Evolutionary conservation across 2,888 invertebrate genomes (phyloP).

Genomic region (Euspilapteryx auroguttella): DNA sequence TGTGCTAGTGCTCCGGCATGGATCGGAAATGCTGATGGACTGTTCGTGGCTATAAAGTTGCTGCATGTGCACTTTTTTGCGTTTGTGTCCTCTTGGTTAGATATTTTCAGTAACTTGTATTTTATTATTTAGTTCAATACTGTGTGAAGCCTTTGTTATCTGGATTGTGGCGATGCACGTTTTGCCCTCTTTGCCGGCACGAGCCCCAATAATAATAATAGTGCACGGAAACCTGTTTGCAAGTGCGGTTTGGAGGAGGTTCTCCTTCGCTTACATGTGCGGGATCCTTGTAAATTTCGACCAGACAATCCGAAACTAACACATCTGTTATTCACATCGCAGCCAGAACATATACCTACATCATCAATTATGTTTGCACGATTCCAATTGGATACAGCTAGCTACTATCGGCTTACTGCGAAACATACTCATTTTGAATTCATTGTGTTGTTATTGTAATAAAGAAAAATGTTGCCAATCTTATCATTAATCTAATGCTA

Average conservation of each 20-base stretch:
- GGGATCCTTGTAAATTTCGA: slow-evolving; percentile 25
- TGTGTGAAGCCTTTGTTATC: slow-evolving; percentile 24
- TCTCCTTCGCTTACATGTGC: slow-evolving; percentile 47
- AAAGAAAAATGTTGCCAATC: no score
- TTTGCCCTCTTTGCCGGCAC: slow-evolving; percentile 48
- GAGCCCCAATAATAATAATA: slow-evolving; percentile 54
- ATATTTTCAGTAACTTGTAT: slow-evolving; percentile 28
- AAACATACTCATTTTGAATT: no score
- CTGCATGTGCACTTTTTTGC: slow-evolving; percentile 31
- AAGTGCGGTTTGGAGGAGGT: slow-evolving; percentile 47
- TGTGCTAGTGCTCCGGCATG: slow-evolving; percentile 50
- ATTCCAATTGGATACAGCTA: no score
- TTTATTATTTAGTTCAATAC: slow-evolving; percentile 9
- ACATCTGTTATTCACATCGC: no score
- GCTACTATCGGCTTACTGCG: no score
- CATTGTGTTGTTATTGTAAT: no score
- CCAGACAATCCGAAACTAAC: background rate
- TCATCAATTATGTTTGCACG: no score
- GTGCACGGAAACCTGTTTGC: slow-evolving; percentile 56
- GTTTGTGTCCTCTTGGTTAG: slow-evolving; percentile 52
- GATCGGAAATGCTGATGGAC: slow-evolving; percentile 26
- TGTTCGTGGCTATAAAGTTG: slow-evolving; percentile 25
- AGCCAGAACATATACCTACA: no score
- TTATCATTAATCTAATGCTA: no score
- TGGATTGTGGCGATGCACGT: slow-evolving; percentile 33